These are phyloP conservation scores for Leuciscus waleckii DNA, from an alignment of 2,797 vertebrate genomes.

Conservation along the genomic window DNA sequence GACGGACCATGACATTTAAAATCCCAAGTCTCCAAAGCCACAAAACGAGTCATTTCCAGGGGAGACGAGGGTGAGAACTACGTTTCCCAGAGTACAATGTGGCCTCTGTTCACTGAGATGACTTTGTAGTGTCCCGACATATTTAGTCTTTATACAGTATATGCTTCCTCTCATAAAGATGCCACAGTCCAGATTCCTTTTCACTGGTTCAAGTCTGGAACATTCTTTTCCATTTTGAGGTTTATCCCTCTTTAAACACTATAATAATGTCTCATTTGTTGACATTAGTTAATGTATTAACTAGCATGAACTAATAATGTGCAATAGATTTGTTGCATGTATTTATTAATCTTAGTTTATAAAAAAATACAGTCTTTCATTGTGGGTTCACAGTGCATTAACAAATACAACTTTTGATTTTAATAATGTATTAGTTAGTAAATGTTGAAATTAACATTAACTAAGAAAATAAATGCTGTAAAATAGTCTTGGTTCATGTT, in stretches of 20 bases:
- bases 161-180: constrained; percentile 42
- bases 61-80: constrained; percentile 66
- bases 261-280: not conserved
- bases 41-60: constrained; percentile 58
- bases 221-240: constrained; percentile 26
- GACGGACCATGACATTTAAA: constrained; percentile 67
- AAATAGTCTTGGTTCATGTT: too few species aligned
- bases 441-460: too few species aligned
- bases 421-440: too few species aligned
- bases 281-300: not conserved
- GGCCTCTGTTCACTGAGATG: constrained; percentile 68
- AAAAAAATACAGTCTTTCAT: too few species aligned
- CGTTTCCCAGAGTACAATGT: constrained; percentile 70
- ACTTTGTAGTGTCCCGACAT: constrained; percentile 69
- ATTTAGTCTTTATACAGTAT: constrained; percentile 40
- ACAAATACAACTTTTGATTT: too few species aligned
- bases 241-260: not conserved
- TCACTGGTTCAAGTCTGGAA: constrained; percentile 19
- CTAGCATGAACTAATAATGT: not conserved
- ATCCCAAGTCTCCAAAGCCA: constrained; percentile 25
- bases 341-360: not conserved
- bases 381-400: too few species aligned
- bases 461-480: too few species aligned
- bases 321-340: not conserved
- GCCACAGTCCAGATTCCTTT: constrained; percentile 7